Evolutionary conservation across 2,888 invertebrate species (phyloP).

Genomic region (Uloborus plumipes): DNA sequence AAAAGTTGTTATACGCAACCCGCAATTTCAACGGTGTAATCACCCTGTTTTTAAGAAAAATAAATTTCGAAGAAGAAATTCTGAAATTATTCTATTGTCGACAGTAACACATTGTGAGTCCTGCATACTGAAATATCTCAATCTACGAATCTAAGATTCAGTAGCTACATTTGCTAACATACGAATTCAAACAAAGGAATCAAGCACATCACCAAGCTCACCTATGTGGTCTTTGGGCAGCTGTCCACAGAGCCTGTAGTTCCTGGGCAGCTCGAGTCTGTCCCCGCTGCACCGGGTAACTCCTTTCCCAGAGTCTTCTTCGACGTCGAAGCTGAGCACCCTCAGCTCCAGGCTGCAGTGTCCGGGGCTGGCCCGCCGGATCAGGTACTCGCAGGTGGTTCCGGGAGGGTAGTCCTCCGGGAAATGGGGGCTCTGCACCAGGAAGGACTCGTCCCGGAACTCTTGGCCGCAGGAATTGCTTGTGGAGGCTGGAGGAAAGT

Average conservation of each 20-base stretch:
- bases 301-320: constrained; percentile 29
- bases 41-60: too few relatives aligned
- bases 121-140: too few relatives aligned
- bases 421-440: constrained; percentile 66
- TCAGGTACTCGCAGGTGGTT: constrained; percentile 65
- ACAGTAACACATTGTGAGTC: too few relatives aligned
- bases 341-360: constrained; percentile 66
- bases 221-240: constrained; percentile 59
- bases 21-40: too few relatives aligned
- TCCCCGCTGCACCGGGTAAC: constrained; percentile 62
- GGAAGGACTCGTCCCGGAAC: constrained; percentile 29
- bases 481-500: not conserved
- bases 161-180: too few relatives aligned
- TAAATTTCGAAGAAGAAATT: too few relatives aligned
- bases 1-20: too few relatives aligned
- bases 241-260: constrained; percentile 65
- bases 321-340: constrained; percentile 66
- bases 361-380: constrained; percentile 37
- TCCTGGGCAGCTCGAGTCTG: constrained; percentile 65
- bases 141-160: too few relatives aligned
- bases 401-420: constrained; percentile 66
- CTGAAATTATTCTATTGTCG: too few relatives aligned
- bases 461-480: not conserved
- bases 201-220: not conserved
- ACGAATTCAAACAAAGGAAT: too few relatives aligned